A percentile compares a stretch with the other conserved stretches of the same genome.
Conservation (phyloP, 2,888 invertebrate species). For the Pocota personata region DNA sequence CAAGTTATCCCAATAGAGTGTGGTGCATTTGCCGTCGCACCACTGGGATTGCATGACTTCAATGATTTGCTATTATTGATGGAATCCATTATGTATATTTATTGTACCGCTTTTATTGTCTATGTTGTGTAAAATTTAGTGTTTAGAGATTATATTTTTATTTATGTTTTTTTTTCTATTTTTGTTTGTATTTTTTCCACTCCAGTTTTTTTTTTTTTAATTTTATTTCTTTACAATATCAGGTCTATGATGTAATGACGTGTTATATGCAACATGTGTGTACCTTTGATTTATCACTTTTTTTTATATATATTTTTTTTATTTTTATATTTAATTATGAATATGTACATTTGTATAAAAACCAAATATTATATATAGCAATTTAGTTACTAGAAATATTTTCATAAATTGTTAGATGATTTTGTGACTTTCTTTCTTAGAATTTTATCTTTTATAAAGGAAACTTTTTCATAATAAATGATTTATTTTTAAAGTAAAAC, state of each 20-base stretch:
- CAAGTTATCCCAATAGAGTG: background rate
- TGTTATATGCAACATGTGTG: constrained; percentile 30
- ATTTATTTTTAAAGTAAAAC: background rate
- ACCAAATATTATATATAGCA: background rate
- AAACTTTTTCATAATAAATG: background rate
- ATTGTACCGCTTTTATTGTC: constrained; percentile 62
- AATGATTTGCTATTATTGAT: constrained; percentile 65
- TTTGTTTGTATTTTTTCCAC: constrained; percentile 2
- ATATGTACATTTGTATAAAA: background rate
- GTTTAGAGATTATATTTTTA: constrained; percentile 62
- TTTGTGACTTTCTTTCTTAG: background rate
- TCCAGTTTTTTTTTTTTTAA: background rate
- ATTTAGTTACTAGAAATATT: background rate
- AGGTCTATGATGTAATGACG: constrained; percentile 25
- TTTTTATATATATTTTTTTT: background rate
- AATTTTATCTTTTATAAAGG: background rate
- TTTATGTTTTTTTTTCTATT: constrained; percentile 4
- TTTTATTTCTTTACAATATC: background rate
- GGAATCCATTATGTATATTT: constrained; percentile 57
- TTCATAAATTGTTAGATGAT: background rate
- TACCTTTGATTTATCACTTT: constrained; percentile 20
- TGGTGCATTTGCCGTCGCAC: background rate
- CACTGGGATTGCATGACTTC: constrained; percentile 65
- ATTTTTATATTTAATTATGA: background rate
- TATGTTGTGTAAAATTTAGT: constrained; percentile 66